phyloP scores from a whole-genome alignment of 2,888 invertebrate genomes.

The Alentia gelatinosa region DNA sequence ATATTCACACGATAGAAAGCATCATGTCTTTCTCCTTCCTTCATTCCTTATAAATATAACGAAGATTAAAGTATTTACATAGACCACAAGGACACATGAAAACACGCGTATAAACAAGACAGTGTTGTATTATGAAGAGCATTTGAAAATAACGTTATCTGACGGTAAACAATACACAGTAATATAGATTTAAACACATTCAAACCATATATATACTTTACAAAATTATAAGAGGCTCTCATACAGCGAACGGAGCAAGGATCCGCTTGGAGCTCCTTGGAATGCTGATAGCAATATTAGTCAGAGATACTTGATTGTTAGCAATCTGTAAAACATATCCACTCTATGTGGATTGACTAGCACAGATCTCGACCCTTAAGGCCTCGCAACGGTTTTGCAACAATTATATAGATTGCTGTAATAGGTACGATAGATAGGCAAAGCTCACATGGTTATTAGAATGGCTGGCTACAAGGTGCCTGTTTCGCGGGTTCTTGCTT shows the following conservation, averaged over 20 bases:
- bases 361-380: background rate
- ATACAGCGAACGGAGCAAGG: background rate
- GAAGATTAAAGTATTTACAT: background rate
- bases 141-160: background rate
- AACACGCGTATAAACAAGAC: background rate
- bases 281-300: slow-evolving; percentile 4
- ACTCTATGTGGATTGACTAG: background rate
- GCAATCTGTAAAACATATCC: background rate
- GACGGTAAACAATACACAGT: background rate
- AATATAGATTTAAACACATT: background rate
- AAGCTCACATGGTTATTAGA: background rate
- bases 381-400: slow-evolving; percentile 8
- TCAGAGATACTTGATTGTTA: background rate
- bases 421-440: background rate
- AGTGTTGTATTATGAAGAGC: background rate
- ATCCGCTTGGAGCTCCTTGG: background rate
- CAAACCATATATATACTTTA: background rate
- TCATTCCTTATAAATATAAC: background rate
- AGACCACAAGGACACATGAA: background rate
- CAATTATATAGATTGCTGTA: background rate
- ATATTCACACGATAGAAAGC: background rate
- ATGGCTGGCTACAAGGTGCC: background rate
- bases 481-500: background rate
- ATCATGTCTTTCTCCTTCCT: background rate
- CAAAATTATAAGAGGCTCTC: background rate